Conservation (phyloP, 35 echinoderm and acorn worm genomes). For the Acanthaster planci region DNA sequence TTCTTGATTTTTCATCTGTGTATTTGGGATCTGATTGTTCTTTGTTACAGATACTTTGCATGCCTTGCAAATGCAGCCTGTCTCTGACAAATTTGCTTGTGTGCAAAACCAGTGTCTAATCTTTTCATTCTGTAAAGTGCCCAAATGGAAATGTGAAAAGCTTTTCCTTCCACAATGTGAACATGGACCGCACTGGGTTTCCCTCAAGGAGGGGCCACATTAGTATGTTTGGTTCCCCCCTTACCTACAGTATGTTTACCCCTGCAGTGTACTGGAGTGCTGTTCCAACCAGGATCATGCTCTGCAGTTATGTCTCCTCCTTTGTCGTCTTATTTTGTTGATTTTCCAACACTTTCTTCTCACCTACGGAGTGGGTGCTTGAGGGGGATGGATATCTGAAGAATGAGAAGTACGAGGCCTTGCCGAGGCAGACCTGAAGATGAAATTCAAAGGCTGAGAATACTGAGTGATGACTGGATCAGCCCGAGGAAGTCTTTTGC, state of each 20-base stretch:
- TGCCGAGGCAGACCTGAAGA: background rate
- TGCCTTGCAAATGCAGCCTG: background rate
- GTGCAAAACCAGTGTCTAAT: background rate
- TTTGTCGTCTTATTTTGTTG: background rate
- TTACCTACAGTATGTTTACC: background rate
- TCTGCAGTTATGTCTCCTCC: background rate
- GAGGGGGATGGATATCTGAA: background rate
- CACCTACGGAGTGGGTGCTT: background rate
- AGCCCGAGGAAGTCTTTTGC: background rate
- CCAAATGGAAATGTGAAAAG: background rate
- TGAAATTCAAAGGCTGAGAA: background rate
- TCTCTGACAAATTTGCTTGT: background rate
- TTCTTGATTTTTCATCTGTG: background rate
- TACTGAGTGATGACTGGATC: background rate
- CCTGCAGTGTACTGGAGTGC: background rate
- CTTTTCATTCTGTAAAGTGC: background rate
- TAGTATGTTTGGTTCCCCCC: background rate
- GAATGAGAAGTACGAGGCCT: background rate
- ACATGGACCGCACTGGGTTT: background rate
- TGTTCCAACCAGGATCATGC: background rate
- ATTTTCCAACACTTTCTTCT: background rate
- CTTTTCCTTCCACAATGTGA: background rate
- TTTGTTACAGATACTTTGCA: background rate
- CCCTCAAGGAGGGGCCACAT: background rate
- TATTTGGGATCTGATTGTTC: background rate